Base-by-base conservation (phyloP, 2,888 invertebrate genomes). In the Eristalis arbustorum region DNA sequence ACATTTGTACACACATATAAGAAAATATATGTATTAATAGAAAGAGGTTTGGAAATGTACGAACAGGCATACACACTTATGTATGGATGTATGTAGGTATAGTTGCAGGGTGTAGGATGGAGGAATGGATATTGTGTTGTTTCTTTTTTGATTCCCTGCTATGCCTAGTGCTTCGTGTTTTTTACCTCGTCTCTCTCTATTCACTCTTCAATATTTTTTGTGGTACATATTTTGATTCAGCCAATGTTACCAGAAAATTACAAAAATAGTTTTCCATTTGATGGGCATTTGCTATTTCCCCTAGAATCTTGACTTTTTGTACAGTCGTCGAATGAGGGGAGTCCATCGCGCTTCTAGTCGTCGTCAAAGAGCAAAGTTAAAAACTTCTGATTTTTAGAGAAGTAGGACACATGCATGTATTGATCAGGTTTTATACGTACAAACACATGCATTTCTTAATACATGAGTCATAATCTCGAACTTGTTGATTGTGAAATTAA, bases 1-100 rank as follows among this genome's bases (percentile, higher is more conserved):
- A 18, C 81, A 69, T 59, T 59, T 59, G 40, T 74, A 63, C 68
- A 74, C 64, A 69, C 73, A 79, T 66, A 49, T 42, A 31, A 11
- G 37, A 49, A 72, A 4, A 22, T 25, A 59, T 67, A 67, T 37
- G 37, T 31, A 22, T 34, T n/a, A 42, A 56, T 23, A 42, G 6
- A 66, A 18, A 18, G 18, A 49, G n/a, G 49, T 18, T 49, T 49
- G 49, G 18, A n/a, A 49, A 18, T 18, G 5, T 66, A 40, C 66
- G 61, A 61, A 72, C 61, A 61, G 28, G 13, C 18, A n/a, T 62
- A 62, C 31, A n/a, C n/a, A n/a, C n/a, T n/a, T n/a, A 31, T 31
- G 6, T 5, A 31, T 6, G 5, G 2, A 31, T 31, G 31, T 8
- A 31, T 31, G 6, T 4, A 10, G 6, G 14, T 62, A 62, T 23